Conservation (phyloP, 2,113 vertebrate species). For the Passer domesticus region DNA sequence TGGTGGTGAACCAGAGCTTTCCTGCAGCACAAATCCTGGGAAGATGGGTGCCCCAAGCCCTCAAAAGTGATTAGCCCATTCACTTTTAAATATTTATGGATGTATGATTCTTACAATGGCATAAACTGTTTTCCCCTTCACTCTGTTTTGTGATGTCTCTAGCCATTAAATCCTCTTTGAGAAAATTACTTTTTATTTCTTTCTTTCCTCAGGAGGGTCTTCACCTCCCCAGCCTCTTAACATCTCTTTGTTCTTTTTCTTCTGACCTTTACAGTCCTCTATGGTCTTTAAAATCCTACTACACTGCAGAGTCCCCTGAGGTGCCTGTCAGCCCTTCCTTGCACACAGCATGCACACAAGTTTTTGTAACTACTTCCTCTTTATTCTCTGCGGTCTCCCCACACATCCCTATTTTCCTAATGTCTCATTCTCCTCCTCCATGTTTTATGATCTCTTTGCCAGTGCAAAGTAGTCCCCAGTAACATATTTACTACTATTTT, state of each 20-base stretch:
- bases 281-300: background rate
- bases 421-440: background rate
- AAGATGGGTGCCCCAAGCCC: background rate
- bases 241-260: background rate
- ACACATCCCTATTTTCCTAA: background rate
- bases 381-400: background rate
- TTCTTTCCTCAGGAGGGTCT: background rate
- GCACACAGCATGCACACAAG: background rate
- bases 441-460: background rate
- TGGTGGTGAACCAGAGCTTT: background rate
- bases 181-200: background rate
- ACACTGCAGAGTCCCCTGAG: background rate
- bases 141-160: background rate
- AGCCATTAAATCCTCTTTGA: background rate
- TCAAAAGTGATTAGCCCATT: background rate
- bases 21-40: background rate
- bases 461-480: background rate
- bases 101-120: background rate
- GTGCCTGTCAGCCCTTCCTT: background rate
- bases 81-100: background rate
- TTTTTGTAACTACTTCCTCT: constrained; percentile 10
- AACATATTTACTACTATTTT: background rate
- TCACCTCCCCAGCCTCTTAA: background rate
- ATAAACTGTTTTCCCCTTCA: background rate
- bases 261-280: background rate